Evolutionary conservation across 2,113 vertebrate genomes (phyloP).

Genomic region (Cebidichthys violaceus): DNA sequence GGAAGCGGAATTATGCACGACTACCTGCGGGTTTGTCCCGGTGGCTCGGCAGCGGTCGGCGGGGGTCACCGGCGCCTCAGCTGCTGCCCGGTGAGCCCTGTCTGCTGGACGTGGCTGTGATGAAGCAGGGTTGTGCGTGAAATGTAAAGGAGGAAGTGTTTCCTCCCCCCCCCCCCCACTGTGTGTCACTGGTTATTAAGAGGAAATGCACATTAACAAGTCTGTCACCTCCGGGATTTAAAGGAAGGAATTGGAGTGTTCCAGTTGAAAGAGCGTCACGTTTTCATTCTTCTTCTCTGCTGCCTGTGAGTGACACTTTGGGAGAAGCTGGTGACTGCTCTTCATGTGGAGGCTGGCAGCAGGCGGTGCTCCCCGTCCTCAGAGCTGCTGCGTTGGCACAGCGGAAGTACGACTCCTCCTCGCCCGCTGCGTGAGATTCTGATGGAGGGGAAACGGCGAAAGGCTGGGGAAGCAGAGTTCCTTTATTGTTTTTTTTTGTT

Average conservation of each 20-base stretch:
- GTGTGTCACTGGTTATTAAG: conserved; percentile 39
- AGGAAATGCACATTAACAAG: conserved; percentile 42
- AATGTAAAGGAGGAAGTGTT: conserved; percentile 17
- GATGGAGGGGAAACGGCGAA: neutral
- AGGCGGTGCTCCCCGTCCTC: conserved; percentile 37
- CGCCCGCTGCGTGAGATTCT: conserved; percentile 24
- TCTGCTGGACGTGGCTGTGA: conserved; percentile 2
- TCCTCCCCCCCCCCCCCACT: too few species aligned
- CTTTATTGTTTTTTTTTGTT: conserved; percentile 49
- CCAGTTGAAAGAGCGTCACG: conserved; percentile 31
- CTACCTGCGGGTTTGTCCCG: conserved; percentile 62
- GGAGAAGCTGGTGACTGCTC: conserved; percentile 39
- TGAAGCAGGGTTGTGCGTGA: conserved; percentile 2
- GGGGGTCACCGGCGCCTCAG: conserved; percentile 58
- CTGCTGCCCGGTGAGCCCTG: conserved; percentile 57
- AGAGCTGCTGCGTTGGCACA: conserved; percentile 18
- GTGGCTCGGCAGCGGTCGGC: conserved; percentile 19
- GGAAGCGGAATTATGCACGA: conserved; percentile 64
- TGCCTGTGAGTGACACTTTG: conserved; percentile 42
- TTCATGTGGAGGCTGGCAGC: conserved; percentile 36
- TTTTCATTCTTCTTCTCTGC: neutral
- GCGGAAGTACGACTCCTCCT: conserved; percentile 31
- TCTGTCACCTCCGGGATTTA: conserved; percentile 33
- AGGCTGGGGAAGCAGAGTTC: conserved; percentile 19
- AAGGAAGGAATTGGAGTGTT: conserved; percentile 22